A percentile compares a stretch with the other conserved stretches of the same genome.
Evolutionary conservation across 2,888 invertebrate species (phyloP).

Genomic region (Smittia sp.): DNA sequence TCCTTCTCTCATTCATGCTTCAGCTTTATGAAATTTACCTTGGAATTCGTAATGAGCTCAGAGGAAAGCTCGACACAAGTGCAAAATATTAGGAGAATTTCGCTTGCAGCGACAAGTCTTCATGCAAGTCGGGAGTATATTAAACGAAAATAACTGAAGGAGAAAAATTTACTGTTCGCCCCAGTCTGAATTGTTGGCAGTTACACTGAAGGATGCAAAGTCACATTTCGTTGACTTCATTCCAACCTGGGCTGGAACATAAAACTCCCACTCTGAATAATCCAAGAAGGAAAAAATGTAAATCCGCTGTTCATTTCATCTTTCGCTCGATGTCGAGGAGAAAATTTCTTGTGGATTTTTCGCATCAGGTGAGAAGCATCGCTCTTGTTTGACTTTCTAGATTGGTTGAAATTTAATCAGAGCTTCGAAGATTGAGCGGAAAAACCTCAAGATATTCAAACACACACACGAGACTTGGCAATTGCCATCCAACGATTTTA

Average conservation of each 20-base stretch:
- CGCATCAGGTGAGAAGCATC: conserved; percentile 20
- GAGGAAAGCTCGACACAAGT: neutral
- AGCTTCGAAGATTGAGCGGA: conserved; percentile 12
- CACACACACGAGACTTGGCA: neutral
- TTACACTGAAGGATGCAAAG: no score
- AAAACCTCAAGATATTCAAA: neutral
- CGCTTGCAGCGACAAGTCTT: neutral
- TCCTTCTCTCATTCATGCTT: neutral
- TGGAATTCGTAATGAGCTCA: conserved; percentile 18
- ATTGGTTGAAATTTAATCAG: conserved; percentile 27
- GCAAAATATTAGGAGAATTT: conserved; percentile 27
- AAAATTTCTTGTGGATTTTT: conserved; percentile 16
- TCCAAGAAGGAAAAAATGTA: conserved; percentile 11
- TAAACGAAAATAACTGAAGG: conserved; percentile 26
- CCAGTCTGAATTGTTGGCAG: neutral
- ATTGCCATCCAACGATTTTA: conserved; percentile 10
- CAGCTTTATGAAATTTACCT: conserved; percentile 22
- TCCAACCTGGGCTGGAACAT: neutral
- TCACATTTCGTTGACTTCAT: neutral
- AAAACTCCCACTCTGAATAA: neutral
- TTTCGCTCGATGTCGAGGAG: neutral
- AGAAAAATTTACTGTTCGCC: neutral
- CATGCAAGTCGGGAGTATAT: conserved; percentile 13
- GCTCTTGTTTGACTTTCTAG: conserved; percentile 19
- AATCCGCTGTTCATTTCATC: conserved; percentile 11